These are phyloP conservation scores for Psilopogon haemacephalus DNA, from an alignment of 2,113 vertebrate species.

Conservation along the genomic window DNA sequence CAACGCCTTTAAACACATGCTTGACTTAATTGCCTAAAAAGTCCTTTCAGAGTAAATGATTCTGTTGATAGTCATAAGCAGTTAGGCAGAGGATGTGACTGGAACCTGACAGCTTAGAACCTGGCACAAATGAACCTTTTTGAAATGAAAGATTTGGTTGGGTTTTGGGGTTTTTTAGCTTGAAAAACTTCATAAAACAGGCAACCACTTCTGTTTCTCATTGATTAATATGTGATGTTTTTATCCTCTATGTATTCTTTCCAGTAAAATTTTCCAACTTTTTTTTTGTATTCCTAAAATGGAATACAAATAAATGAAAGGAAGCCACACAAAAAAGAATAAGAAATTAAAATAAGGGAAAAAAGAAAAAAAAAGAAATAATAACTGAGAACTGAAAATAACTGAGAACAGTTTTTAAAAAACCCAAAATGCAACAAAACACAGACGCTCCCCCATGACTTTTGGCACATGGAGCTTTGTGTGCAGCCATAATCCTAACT, in stretches of 20 bases:
- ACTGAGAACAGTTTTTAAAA: not conserved
- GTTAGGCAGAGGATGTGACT: not conserved
- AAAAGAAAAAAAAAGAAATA: not conserved
- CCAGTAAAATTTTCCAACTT: not conserved
- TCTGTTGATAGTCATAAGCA: not conserved
- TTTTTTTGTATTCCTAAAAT: not conserved
- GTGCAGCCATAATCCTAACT: not conserved
- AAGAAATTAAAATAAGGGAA: too few relatives aligned
- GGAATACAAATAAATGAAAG: not conserved
- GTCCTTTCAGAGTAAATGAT: not conserved
- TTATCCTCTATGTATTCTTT: not conserved
- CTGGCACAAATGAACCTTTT: not conserved
- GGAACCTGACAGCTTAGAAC: not conserved
- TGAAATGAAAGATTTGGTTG: not conserved
- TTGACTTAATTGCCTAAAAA: constrained; percentile 23
- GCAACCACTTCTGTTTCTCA: not conserved
- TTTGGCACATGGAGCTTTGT: not conserved
- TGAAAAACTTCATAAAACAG: not conserved
- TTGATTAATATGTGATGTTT: not conserved
- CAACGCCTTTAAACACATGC: not conserved
- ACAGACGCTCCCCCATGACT: not conserved
- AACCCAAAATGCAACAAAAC: not conserved
- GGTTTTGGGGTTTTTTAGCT: not conserved
- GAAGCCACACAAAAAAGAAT: not conserved
- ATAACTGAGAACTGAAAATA: not conserved